Evolutionary conservation across 2,888 invertebrate species (phyloP).

Genomic region (Drosophila meridiana): DNA sequence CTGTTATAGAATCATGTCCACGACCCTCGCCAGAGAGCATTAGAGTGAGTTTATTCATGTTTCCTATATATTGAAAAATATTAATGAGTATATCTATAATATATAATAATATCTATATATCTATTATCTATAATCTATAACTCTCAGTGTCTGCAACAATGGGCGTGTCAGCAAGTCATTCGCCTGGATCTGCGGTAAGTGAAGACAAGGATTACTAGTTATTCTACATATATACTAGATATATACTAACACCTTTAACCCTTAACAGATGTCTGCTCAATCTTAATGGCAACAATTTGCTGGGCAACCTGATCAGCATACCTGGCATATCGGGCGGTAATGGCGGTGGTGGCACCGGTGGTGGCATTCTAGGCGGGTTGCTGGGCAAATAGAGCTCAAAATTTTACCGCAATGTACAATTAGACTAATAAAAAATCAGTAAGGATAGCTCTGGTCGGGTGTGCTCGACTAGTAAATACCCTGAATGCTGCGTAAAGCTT

Average conservation of each 20-base stretch:
- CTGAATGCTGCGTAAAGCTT: not conserved
- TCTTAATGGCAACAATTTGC: constrained; percentile 75
- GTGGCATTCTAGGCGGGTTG: constrained; percentile 63
- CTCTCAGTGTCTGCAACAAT: constrained; percentile 68
- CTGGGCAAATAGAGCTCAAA: constrained; percentile 39
- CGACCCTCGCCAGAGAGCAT: constrained; percentile 58
- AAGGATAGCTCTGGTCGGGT: not conserved
- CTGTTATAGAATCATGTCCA: constrained; percentile 38
- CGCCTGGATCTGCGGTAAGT: constrained; percentile 77
- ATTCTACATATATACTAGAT: not conserved
- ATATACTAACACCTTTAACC: not conserved
- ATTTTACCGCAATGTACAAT: constrained; percentile 23
- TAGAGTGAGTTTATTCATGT: constrained; percentile 47
- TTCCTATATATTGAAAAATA: not conserved
- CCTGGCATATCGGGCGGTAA: constrained; percentile 59
- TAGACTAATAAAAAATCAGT: constrained; percentile 53
- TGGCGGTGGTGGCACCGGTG: constrained; percentile 33
- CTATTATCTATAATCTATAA: not conserved
- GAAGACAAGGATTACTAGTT: not conserved
- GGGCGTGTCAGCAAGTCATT: constrained; percentile 74
- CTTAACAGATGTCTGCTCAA: constrained; percentile 68
- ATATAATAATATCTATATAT: not conserved
- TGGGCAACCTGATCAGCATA: constrained; percentile 67
- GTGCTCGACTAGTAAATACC: not conserved
- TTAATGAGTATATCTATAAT: too few species aligned